These are phyloP conservation scores for Spilosoma lubricipeda DNA, from an alignment of 2,888 invertebrate genomes.

Conservation along the genomic window DNA sequence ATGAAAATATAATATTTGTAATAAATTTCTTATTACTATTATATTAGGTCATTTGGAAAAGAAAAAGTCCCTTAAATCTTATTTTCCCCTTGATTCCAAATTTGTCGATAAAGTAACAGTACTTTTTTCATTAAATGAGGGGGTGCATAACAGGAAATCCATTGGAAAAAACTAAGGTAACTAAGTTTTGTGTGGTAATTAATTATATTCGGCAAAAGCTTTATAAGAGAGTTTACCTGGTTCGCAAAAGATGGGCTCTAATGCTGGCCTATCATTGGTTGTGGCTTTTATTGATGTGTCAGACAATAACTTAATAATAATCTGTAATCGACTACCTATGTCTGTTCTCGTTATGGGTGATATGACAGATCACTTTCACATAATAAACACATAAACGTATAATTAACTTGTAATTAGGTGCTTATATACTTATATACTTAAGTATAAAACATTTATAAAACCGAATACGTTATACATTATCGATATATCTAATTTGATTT, in stretches of 20 bases:
- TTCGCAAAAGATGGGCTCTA: neutral
- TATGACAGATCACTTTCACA: neutral
- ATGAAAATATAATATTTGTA: no score
- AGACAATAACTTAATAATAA: neutral
- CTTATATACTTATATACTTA: no score
- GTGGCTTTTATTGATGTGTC: neutral
- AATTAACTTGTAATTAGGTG: neutral
- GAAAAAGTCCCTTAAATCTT: no score
- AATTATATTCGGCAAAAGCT: neutral
- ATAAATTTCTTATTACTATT: no score
- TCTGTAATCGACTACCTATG: neutral
- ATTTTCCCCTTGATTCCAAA: no score
- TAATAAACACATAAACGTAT: neutral
- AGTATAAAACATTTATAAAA: conserved; percentile 8
- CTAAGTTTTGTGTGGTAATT: neutral
- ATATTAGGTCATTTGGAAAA: no score
- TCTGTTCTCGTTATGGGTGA: neutral
- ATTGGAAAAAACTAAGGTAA: neutral
- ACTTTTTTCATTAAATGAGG: neutral
- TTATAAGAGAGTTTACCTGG: neutral
- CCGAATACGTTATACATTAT: conserved; percentile 26
- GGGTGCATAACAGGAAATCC: neutral
- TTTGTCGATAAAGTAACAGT: no score
- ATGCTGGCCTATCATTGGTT: neutral
- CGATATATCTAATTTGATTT: conserved; percentile 20